Conservation (phyloP, 2,888 invertebrate genomes). For the Amphipyra berbera region DNA sequence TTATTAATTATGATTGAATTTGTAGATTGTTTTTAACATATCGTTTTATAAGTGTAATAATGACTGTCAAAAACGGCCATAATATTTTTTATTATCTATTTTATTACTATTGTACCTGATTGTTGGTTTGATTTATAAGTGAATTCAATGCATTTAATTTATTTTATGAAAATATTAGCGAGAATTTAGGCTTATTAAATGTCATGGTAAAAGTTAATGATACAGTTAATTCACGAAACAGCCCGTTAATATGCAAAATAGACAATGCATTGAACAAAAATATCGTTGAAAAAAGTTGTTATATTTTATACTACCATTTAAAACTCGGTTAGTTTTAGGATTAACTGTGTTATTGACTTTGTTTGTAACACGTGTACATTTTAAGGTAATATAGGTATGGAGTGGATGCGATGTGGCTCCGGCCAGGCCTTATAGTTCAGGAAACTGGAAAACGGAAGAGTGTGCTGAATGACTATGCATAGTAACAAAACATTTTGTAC, state of each 20-base stretch:
- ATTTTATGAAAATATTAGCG: constrained; percentile 29
- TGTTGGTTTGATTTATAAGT: constrained; percentile 51
- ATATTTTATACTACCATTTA: constrained; percentile 24
- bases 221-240: constrained; percentile 29
- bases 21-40: constrained; percentile 36
- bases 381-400: constrained; percentile 54
- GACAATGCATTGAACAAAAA: background rate
- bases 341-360: constrained; percentile 32
- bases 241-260: background rate
- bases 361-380: constrained; percentile 46
- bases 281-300: constrained; percentile 16
- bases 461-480: constrained; percentile 57
- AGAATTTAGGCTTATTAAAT: constrained; percentile 43
- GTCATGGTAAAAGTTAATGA: constrained; percentile 32
- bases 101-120: constrained; percentile 57
- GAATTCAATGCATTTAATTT: constrained; percentile 38
- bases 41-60: constrained; percentile 31
- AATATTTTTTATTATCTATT: constrained; percentile 43
- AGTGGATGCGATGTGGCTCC: constrained; percentile 72
- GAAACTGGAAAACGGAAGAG: constrained; percentile 63
- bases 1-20: constrained; percentile 10
- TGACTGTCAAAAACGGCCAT: constrained; percentile 50
- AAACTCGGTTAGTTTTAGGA: constrained; percentile 12
- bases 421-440: constrained; percentile 81
- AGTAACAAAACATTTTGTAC: constrained; percentile 72